A percentile compares a stretch with the other conserved stretches of the same genome.
These are phyloP conservation scores for Crotalus tigris DNA, from an alignment of 2,113 vertebrate genomes.

Conservation along the genomic window DNA sequence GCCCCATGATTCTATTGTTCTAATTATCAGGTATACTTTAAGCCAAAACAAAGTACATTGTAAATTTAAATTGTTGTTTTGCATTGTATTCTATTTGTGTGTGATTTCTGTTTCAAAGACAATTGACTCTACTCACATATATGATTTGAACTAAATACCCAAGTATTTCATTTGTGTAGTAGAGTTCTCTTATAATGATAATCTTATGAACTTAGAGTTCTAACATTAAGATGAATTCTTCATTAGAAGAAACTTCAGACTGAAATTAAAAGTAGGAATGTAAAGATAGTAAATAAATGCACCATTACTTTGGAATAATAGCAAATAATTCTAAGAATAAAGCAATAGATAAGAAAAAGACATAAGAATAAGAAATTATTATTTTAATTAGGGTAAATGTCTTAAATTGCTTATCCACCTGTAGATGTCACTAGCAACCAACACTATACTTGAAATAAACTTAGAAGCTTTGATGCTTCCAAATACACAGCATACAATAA, in stretches of 20 bases:
- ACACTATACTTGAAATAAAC: background rate
- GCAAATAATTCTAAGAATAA: background rate
- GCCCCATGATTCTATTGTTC: background rate
- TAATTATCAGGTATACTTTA: background rate
- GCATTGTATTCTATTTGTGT: background rate
- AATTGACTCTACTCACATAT: background rate
- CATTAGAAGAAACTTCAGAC: background rate
- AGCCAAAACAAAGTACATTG: background rate
- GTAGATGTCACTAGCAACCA: constrained; percentile 8
- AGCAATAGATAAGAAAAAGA: background rate
- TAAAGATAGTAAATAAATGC: background rate
- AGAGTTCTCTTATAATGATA: background rate
- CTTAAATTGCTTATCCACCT: background rate
- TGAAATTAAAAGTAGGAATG: background rate
- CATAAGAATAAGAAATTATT: background rate
- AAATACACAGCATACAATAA: background rate
- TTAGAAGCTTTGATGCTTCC: background rate
- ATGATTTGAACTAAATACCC: background rate
- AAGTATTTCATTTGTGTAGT: background rate
- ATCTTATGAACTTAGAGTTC: background rate
- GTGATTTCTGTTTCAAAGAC: background rate
- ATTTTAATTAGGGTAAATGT: background rate
- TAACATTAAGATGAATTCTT: background rate
- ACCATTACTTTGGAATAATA: background rate
- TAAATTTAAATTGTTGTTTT: background rate